Evolutionary conservation across 2,113 vertebrate genomes (phyloP).

Genomic region (Mustelus asterias): DNA sequence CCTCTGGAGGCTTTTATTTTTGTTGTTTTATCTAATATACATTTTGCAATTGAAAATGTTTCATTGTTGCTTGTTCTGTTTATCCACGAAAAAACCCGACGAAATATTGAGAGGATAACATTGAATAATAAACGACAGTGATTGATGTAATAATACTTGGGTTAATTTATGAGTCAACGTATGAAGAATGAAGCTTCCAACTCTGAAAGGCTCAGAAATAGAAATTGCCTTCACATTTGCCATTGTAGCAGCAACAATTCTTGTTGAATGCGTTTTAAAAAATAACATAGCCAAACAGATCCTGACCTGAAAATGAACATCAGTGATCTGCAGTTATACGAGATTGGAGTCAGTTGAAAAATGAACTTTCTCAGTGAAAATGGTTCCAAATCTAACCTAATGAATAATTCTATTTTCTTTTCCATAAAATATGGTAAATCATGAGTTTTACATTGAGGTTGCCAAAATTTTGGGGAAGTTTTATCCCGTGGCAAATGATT

Average conservation of each 20-base stretch:
- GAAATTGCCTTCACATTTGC: not conserved
- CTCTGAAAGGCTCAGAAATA: not conserved
- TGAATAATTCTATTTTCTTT: not conserved
- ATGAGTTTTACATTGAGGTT: no score
- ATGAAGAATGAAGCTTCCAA: not conserved
- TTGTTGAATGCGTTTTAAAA: not conserved
- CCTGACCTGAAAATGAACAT: slow-evolving; percentile 21
- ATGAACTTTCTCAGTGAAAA: not conserved
- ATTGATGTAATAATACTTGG: not conserved
- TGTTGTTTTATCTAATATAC: not conserved
- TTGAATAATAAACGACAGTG: not conserved
- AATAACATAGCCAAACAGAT: not conserved
- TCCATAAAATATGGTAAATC: not conserved
- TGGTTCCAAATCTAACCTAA: no score
- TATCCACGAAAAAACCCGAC: not conserved
- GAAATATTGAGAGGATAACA: not conserved
- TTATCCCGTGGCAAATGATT: not conserved
- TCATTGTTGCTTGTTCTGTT: not conserved
- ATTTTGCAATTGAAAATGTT: not conserved
- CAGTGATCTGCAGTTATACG: not conserved
- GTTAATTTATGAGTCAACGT: not conserved
- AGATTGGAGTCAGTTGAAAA: not conserved
- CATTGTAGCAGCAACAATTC: not conserved
- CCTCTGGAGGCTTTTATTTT: not conserved
- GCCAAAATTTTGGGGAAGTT: not conserved